phyloP scores from a whole-genome alignment of 2,888 invertebrate species.

The Parthenolecanium corni region DNA sequence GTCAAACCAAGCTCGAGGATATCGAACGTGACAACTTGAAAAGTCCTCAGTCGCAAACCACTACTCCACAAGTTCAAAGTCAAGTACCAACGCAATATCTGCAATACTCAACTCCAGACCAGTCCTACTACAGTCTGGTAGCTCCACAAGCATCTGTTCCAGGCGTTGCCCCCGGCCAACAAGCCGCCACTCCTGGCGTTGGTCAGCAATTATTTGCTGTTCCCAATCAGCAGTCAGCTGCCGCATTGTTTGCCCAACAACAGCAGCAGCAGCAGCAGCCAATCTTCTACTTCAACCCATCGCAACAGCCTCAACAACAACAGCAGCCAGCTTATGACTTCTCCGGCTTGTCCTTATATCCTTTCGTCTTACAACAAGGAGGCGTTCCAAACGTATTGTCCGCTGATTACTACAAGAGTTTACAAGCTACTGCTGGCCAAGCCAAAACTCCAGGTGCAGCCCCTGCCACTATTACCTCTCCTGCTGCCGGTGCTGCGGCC shows the following conservation, averaged over 20 bases:
- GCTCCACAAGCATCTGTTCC: conserved; percentile 10
- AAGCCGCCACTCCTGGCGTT: neutral
- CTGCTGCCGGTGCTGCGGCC: too few species aligned
- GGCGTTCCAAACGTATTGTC: neutral
- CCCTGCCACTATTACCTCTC: neutral
- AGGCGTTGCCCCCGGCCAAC: neutral
- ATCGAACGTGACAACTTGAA: conserved; percentile 22
- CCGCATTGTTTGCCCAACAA: neutral
- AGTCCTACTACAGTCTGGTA: neutral
- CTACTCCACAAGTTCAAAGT: neutral
- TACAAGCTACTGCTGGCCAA: neutral
- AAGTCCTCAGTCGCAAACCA: neutral
- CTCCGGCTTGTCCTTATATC: neutral
- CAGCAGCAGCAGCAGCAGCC: neutral
- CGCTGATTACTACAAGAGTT: conserved; percentile 9
- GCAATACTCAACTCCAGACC: neutral
- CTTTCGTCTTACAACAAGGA: neutral
- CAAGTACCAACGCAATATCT: conserved; percentile 3
- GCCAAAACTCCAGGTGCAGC: neutral
- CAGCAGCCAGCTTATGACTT: conserved; percentile 4
- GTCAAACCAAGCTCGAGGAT: conserved; percentile 16
- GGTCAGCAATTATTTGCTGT: neutral
- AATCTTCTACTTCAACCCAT: neutral
- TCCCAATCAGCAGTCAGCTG: neutral
- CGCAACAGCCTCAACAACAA: neutral